A percentile compares a stretch with the other conserved stretches of the same genome.
phyloP scores from a whole-genome alignment of 53 echinoderm and acorn worm species.

The Echinometra lucunter region DNA sequence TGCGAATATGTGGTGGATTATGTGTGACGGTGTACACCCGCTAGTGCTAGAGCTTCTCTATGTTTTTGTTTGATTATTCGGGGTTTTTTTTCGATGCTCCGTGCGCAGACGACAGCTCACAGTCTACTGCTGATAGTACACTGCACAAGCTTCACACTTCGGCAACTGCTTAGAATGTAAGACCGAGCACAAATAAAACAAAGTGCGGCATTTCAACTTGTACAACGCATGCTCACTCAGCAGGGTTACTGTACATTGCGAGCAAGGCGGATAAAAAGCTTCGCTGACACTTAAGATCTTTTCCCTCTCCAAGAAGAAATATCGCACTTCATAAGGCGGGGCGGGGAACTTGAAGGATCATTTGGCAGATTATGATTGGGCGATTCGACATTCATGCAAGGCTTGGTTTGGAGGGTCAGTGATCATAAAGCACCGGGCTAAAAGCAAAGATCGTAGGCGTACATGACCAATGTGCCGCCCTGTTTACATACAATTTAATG shows the following conservation, averaged over 20 bases:
- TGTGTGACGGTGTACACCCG: background rate
- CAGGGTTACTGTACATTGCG: constrained; percentile 13
- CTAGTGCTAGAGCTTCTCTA: background rate
- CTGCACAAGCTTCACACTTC: background rate
- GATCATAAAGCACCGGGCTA: background rate
- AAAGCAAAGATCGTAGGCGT: constrained; percentile 27
- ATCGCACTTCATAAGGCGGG: constrained; percentile 5
- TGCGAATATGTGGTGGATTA: background rate
- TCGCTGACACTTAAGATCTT: background rate
- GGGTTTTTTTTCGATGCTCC: background rate
- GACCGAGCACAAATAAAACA: constrained; percentile 1
- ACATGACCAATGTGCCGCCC: background rate
- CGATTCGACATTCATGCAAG: constrained; percentile 7
- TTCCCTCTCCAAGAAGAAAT: background rate
- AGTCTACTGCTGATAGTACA: background rate
- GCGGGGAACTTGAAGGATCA: constrained; percentile 33
- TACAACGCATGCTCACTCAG: constrained; percentile 7
- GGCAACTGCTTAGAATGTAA: background rate
- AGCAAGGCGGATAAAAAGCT: constrained; percentile 20
- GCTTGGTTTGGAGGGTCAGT: background rate
- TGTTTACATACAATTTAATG: constrained; percentile 17
- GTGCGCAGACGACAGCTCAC: background rate
- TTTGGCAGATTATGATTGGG: constrained; percentile 41
- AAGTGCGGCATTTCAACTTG: background rate
- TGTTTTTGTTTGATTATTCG: no score